Evolutionary conservation across 2,797 vertebrate species (phyloP).

Genomic region (Squalus acanthias): DNA sequence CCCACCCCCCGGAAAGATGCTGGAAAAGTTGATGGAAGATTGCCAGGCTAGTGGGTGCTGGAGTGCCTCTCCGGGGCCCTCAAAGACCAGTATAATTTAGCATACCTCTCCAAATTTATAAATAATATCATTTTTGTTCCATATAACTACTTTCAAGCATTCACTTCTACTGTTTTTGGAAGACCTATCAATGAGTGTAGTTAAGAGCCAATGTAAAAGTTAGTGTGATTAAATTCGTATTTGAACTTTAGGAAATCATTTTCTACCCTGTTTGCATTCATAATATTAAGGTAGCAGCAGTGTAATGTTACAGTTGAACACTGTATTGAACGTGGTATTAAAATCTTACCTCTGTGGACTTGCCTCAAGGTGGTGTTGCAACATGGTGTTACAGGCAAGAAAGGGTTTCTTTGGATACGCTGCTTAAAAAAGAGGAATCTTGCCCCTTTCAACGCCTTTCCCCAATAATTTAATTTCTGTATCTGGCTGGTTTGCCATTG

Average conservation of each 20-base stretch:
- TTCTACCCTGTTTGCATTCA: neutral
- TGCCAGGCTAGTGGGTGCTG: too few species aligned
- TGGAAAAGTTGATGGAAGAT: too few species aligned
- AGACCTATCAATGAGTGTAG: neutral
- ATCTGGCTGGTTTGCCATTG: neutral
- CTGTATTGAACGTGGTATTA: neutral
- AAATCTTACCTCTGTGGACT: neutral
- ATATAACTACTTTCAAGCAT: neutral
- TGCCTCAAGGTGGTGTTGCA: neutral
- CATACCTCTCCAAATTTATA: neutral
- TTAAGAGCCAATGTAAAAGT: neutral
- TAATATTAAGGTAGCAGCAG: neutral
- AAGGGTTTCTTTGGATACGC: neutral
- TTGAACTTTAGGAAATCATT: neutral
- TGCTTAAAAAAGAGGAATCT: neutral
- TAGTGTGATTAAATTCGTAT: neutral
- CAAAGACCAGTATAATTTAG: neutral
- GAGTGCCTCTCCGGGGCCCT: neutral
- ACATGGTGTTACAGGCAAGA: neutral
- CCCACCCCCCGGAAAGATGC: too few species aligned
- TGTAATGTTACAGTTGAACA: neutral
- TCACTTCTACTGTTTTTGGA: neutral
- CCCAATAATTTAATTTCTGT: neutral
- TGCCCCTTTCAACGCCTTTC: neutral
- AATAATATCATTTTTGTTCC: neutral